Conservation (phyloP, 53 echinoderm and acorn worm species). For the Hippasteria phrygiana region DNA sequence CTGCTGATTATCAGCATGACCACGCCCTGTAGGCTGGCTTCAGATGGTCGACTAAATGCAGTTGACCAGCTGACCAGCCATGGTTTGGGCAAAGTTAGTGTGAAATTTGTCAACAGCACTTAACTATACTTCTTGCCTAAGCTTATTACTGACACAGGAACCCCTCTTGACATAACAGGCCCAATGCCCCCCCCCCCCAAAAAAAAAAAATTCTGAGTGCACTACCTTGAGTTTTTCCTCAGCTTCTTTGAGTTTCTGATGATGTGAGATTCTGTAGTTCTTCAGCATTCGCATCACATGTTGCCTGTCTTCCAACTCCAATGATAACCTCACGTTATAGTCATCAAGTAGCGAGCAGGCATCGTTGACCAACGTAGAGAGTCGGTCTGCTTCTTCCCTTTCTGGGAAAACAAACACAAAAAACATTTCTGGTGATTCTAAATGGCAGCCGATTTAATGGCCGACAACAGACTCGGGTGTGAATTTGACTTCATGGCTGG, state of each 20-base stretch:
- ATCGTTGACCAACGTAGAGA: constrained; percentile 90
- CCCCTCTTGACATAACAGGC: too few relatives aligned
- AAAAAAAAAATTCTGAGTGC: neutral
- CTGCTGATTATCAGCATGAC: too few relatives aligned
- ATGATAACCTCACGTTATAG: constrained; percentile 85
- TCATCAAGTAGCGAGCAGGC: constrained; percentile 86
- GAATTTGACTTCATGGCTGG: too few relatives aligned
- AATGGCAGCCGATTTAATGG: neutral
- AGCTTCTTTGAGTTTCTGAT: constrained; percentile 79
- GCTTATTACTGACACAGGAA: too few relatives aligned
- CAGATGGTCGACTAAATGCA: too few relatives aligned
- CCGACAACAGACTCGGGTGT: too few relatives aligned
- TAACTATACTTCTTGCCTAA: too few relatives aligned
- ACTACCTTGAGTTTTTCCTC: constrained; percentile 89
- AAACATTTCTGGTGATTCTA: neutral
- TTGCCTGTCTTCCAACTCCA: constrained; percentile 85
- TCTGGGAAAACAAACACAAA: constrained; percentile 56
- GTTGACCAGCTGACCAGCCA: too few relatives aligned
- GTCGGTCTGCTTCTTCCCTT: constrained; percentile 82
- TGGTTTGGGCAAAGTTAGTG: too few relatives aligned
- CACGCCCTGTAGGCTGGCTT: too few relatives aligned
- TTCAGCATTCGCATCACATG: constrained; percentile 86
- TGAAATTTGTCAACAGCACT: too few relatives aligned
- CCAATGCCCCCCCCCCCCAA: neutral
- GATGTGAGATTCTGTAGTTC: constrained; percentile 82